Percentiles rank a stretch among this genome's conserved stretches.
phyloP scores from a whole-genome alignment of 2,888 invertebrate genomes.

The Bombylius major region DNA sequence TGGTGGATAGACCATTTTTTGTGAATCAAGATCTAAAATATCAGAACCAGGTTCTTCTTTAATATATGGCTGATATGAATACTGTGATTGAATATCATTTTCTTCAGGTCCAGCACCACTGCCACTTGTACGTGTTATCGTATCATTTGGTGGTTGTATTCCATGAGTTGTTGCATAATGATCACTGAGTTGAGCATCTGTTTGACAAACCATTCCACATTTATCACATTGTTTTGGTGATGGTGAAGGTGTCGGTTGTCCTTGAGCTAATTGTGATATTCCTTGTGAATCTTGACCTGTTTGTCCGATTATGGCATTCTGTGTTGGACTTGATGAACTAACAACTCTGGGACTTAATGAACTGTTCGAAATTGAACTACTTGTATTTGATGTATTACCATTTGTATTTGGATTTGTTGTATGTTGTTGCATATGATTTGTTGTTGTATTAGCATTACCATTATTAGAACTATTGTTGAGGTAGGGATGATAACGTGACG shows the following conservation, averaged over 20 bases:
- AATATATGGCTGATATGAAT: constrained; percentile 39
- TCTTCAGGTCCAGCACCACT: constrained; percentile 1
- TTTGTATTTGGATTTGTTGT: constrained; percentile 3
- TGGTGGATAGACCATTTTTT: constrained; percentile 58
- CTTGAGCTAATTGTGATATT: constrained; percentile 25
- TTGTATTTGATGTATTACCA: constrained; percentile 11
- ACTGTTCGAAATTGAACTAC: constrained; percentile 20
- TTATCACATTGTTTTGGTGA: constrained; percentile 73
- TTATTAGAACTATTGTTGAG: constrained; percentile 8
- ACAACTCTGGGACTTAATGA: constrained; percentile 35
- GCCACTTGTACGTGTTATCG: background rate
- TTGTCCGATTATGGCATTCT: constrained; percentile 25
- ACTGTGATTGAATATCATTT: constrained; percentile 15
- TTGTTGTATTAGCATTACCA: constrained; percentile 11
- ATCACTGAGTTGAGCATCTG: constrained; percentile 58
- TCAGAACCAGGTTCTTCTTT: constrained; percentile 50
- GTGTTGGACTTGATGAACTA: constrained; percentile 34
- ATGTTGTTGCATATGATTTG: constrained; percentile 8
- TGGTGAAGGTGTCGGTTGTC: constrained; percentile 38
- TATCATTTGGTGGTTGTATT: constrained; percentile 13
- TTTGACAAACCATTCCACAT: constrained; percentile 68
- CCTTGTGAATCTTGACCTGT: constrained; percentile 17
- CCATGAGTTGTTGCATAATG: constrained; percentile 59
- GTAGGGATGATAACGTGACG: constrained; percentile 17
- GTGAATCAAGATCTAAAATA: constrained; percentile 76